Percentiles rank a stretch among this genome's conserved stretches.
Evolutionary conservation across 2,113 vertebrate species (phyloP).

Genomic region (Pelodiscus sinensis): DNA sequence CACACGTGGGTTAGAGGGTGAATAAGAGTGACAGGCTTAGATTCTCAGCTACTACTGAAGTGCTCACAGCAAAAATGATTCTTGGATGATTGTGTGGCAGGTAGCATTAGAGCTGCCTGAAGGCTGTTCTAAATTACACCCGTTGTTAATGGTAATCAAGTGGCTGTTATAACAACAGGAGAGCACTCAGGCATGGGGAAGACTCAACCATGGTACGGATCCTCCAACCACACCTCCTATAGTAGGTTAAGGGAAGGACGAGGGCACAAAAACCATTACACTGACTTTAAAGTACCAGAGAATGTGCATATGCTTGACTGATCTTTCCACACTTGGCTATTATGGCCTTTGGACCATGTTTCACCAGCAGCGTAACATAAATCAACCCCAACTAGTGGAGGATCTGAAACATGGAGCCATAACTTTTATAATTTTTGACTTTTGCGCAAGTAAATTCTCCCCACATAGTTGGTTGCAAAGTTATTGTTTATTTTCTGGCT

Average conservation of each 20-base stretch:
- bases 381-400: background rate
- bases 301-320: accelerated
- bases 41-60: background rate
- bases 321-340: background rate
- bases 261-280: background rate
- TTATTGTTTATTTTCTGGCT: conserved; percentile 34
- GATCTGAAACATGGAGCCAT: background rate
- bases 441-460: background rate
- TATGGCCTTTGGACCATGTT: accelerated
- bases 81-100: background rate
- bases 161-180: background rate
- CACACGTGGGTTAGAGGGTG: background rate
- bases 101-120: background rate
- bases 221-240: background rate
- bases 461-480: background rate
- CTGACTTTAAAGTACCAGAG: accelerated
- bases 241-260: background rate
- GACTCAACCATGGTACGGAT: background rate
- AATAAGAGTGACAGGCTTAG: accelerated
- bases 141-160: background rate
- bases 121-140: background rate
- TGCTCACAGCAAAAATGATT: background rate
- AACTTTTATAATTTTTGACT: background rate
- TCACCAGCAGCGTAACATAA: background rate
- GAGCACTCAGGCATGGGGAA: background rate